Evolutionary conservation across 2,113 vertebrate species (phyloP).

Genomic region (Cyanoramphus novaezelandiae): DNA sequence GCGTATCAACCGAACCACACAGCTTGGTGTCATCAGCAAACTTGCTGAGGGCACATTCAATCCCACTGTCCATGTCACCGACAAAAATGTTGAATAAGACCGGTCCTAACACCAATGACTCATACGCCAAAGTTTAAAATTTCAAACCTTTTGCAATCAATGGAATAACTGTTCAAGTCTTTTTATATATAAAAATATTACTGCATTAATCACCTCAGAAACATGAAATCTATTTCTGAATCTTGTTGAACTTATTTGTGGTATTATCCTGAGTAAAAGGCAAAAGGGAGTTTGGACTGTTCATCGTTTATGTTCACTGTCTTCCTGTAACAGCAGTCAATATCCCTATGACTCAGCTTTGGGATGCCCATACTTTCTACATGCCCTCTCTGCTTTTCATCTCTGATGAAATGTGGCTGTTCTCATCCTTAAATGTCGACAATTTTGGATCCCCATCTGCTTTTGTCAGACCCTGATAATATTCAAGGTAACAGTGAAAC

Average conservation of each 20-base stretch:
- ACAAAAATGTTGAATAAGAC: too few relatives aligned
- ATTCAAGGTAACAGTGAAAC: not conserved
- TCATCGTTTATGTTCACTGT: not conserved
- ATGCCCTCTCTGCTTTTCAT: not conserved
- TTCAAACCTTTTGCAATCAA: not conserved
- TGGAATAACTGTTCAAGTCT: not conserved
- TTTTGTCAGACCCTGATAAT: not conserved
- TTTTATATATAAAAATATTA: not conserved
- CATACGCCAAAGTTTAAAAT: not conserved
- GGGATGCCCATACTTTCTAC: not conserved
- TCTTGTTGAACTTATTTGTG: not conserved
- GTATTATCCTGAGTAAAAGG: not conserved
- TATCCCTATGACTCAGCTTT: not conserved
- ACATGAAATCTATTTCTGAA: not conserved
- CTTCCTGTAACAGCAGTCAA: not conserved
- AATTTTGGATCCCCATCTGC: not conserved
- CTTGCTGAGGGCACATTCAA: too few relatives aligned
- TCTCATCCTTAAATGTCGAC: not conserved
- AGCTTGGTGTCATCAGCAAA: too few relatives aligned
- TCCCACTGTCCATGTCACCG: too few relatives aligned
- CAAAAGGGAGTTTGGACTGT: not conserved
- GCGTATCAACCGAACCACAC: too few relatives aligned
- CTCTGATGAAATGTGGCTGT: not conserved
- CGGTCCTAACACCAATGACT: not conserved
- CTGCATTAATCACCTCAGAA: not conserved